These are phyloP conservation scores for Cephus pulcher DNA, from an alignment of 2,888 invertebrate species.

Conservation along the genomic window DNA sequence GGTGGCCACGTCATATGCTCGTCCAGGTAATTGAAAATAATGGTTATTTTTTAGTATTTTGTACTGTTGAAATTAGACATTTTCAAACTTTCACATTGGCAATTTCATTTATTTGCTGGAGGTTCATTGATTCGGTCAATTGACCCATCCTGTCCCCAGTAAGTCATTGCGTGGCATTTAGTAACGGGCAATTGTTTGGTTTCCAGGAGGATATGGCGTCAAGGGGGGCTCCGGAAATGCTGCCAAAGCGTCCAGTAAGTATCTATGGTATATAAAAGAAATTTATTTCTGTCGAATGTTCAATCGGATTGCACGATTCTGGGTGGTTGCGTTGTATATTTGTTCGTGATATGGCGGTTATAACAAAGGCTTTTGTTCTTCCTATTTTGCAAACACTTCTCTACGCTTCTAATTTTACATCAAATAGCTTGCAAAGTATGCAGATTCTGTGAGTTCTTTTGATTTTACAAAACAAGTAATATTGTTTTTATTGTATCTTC, in stretches of 20 bases:
- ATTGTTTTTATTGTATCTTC: no score
- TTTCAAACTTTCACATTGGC: no score
- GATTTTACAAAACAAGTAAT: no score
- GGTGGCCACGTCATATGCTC: constrained; percentile 8
- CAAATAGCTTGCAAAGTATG: constrained; percentile 2
- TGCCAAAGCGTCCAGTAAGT: constrained; percentile 13
- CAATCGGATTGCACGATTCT: background rate
- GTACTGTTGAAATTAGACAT: no score
- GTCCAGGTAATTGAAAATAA: constrained; percentile 11
- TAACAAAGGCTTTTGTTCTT: constrained; percentile 6
- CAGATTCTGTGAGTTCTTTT: background rate
- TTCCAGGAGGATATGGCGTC: constrained; percentile 19
- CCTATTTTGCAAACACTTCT: constrained; percentile 16
- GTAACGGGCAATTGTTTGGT: constrained; percentile 11
- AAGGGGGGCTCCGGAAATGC: constrained; percentile 18
- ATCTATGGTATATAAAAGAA: background rate
- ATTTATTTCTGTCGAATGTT: constrained; percentile 2
- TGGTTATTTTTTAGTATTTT: no score
- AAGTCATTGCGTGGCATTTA: background rate
- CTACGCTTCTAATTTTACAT: constrained; percentile 3
- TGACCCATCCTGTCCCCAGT: background rate
- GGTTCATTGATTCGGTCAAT: no score
- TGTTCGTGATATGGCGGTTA: constrained; percentile 3
- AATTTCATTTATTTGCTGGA: no score
- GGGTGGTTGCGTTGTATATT: no score